Percentiles rank a stretch among this genome's conserved stretches.
Evolutionary conservation across 2,797 vertebrate species (phyloP).

Genomic region (Coracias cyanogaster): DNA sequence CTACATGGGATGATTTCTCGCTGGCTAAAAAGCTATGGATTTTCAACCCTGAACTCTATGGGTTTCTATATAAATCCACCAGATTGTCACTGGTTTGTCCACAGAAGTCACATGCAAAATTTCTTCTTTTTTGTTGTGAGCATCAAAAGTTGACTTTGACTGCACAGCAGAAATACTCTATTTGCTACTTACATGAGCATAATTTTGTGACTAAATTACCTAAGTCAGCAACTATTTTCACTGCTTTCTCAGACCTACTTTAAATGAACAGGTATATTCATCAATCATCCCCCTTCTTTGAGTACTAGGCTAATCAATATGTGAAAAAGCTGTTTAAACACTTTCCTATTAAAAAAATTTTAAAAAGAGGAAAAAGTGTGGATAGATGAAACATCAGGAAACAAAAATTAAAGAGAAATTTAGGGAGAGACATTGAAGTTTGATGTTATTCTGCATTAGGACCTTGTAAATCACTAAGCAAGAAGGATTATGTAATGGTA

Average conservation of each 20-base stretch:
- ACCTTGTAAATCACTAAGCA: not conserved
- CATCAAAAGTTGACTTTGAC: slow-evolving; percentile 40
- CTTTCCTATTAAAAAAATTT: not conserved
- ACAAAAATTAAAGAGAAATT: not conserved
- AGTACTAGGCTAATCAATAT: slow-evolving; percentile 34
- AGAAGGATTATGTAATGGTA: not conserved
- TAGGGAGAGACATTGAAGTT: not conserved
- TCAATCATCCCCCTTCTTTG: slow-evolving; percentile 46
- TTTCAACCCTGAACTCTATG: not conserved
- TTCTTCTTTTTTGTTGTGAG: not conserved
- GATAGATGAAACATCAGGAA: not conserved
- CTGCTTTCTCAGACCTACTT: slow-evolving; percentile 43
- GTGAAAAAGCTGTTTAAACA: slow-evolving; percentile 28
- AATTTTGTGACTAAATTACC: slow-evolving; percentile 54
- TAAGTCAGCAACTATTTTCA: slow-evolving; percentile 64
- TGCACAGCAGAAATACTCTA: slow-evolving; percentile 44
- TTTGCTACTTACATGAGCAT: slow-evolving; percentile 49
- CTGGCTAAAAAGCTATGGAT: not conserved
- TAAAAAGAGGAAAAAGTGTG: not conserved
- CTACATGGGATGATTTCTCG: not conserved
- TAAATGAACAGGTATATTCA: slow-evolving; percentile 63
- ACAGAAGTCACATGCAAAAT: not conserved
- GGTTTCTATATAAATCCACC: not conserved
- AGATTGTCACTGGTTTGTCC: not conserved
- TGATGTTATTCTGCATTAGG: not conserved